Conservation (phyloP, 2,797 vertebrate species). For the Gambusia yucatana region DNA sequence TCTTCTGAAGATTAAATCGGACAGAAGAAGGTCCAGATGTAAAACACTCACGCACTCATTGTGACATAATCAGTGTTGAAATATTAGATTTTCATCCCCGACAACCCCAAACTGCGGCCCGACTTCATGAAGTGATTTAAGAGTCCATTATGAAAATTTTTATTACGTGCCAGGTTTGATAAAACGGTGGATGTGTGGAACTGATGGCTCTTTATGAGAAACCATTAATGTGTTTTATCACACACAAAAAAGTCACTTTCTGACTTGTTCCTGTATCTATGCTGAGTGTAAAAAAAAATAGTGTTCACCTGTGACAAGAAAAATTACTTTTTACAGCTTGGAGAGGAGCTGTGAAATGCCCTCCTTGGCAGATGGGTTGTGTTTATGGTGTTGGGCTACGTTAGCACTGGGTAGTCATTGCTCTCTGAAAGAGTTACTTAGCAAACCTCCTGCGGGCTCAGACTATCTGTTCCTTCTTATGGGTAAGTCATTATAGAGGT, state of each 20-base stretch:
- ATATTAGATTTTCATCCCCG: conserved; percentile 2
- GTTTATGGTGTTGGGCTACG: conserved; percentile 58
- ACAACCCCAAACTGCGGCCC: conserved; percentile 17
- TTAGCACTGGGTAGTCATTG: conserved; percentile 49
- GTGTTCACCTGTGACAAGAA: conserved; percentile 35
- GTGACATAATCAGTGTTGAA: not conserved
- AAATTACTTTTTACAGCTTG: conserved; percentile 35
- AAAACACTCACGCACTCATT: not conserved
- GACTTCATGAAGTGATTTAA: conserved; percentile 22
- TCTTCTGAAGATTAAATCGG: not conserved
- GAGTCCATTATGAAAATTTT: conserved; percentile 52
- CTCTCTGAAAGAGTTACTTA: conserved; percentile 69
- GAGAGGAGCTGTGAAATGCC: conserved; percentile 26
- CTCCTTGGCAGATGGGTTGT: conserved; percentile 42
- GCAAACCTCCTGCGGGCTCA: conserved; percentile 55
- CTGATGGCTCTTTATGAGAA: conserved; percentile 18
- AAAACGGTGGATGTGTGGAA: conserved; percentile 12
- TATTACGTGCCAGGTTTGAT: conserved; percentile 34
- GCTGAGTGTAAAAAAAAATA: conserved; percentile 7
- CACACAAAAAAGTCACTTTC: conserved; percentile 8
- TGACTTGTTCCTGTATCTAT: conserved; percentile 2
- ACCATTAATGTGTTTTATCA: conserved; percentile 8
- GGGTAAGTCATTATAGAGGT: conserved; percentile 72
- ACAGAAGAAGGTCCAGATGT: too few relatives aligned
- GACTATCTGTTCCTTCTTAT: conserved; percentile 61